Percentiles rank a stretch among this genome's conserved stretches.
phyloP scores from a whole-genome alignment of 2,888 invertebrate species.

The Orthosia gothica region DNA sequence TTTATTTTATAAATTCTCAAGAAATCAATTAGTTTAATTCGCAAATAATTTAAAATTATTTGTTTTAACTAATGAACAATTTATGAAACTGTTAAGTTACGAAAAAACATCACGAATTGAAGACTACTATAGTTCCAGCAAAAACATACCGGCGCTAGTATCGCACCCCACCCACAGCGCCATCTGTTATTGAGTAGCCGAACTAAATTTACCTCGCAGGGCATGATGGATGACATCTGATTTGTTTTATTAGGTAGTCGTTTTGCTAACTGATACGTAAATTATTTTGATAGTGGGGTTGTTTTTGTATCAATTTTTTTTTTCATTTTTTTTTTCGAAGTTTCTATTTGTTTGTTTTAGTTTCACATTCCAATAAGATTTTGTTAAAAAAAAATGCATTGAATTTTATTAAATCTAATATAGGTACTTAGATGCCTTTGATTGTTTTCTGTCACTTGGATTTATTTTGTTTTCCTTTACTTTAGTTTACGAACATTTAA shows the following conservation, averaged over 20 bases:
- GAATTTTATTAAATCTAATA: background rate
- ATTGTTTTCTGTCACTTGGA: background rate
- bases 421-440: background rate
- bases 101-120: background rate
- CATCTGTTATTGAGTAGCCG: slow-evolving; percentile 84
- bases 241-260: background rate
- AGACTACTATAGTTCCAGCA: slow-evolving; percentile 33
- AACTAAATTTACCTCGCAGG: slow-evolving; percentile 65
- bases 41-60: background rate
- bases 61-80: background rate
- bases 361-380: background rate
- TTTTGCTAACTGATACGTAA: background rate
- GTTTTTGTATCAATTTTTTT: background rate
- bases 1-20: background rate
- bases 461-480: slow-evolving; percentile 11
- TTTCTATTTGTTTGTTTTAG: background rate
- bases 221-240: background rate
- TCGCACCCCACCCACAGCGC: slow-evolving; percentile 70
- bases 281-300: background rate
- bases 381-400: background rate
- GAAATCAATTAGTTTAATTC: background rate
- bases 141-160: slow-evolving; percentile 63
- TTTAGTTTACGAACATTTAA: slow-evolving; percentile 13
- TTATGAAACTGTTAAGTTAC: background rate
- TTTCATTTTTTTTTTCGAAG: no score